Evolutionary conservation across 2,113 vertebrate genomes (phyloP), one percentile per base, ranked within the genome.

Genomic region (Leptocoma aspasia): DNA sequence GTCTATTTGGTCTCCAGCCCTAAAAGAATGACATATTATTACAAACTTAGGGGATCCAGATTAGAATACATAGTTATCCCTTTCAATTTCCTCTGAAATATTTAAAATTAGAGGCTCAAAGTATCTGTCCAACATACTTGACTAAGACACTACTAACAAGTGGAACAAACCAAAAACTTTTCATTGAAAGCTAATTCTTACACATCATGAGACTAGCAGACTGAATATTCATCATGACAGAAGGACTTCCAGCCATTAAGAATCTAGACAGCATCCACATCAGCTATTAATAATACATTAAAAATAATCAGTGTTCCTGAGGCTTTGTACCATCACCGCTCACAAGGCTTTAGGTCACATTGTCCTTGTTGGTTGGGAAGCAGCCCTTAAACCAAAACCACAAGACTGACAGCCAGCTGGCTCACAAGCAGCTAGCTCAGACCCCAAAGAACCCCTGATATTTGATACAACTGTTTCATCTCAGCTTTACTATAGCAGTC

Each of bases 1-100:
- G 22, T 66, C 93, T 92, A 60, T 92, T 77, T 41, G 86, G 75
- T 82, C 86, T 95, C 97, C 97, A 98, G 49, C 86, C 94, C 98
- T 97, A 80, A 33, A 95, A 77, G 37, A 89, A 79, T 15, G n/a
- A 65, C 31, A 76, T 5, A 15, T 72, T 60, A 82, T 77, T 86
- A 84, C 14, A 53, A n/a, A 45, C 7, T 21, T 53, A 47, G 35
- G 10, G 33, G 6, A 82, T 56, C 11, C 23, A 31, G 42, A 52
- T 53, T 89, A 84, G 89, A 82, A 91, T 33, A 78, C 11, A 39
- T 16, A 65, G 30, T 23, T 82, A 2, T 64, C 27, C 54, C 16
- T 61, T 66, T 82, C 33, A 72, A 4, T 19, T 65, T 77, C 24
- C 23, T 28, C 33, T 70, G 27, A 39, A 91, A 42, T 72, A 75